Base-by-base conservation (phyloP, 2,113 vertebrate species). In the Oncorhynchus masou region DNA sequence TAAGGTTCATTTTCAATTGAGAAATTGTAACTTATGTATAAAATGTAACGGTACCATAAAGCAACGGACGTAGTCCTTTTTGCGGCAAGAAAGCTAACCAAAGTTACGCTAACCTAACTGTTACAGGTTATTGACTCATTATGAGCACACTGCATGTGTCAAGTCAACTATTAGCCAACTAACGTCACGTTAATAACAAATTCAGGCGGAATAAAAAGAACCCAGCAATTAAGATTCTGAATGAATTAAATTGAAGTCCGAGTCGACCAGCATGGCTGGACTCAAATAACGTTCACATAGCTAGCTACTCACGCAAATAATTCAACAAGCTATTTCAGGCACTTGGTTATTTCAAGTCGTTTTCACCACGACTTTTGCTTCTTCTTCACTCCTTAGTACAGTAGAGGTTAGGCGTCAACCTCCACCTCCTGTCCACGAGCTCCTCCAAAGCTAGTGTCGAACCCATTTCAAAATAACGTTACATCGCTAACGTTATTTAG, bases 381-480 rank as follows among this genome's bases (percentile, higher is more conserved):
- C 5, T 54, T 19, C 5, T 54, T 54, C 12, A 54, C 59, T 62
- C 20, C 16, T 45, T 45, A 45, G 39, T 45, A 45, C 39, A 62
- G 59, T n/a, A 62, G 59, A n/a, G 7, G 0, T 27, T n/a, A 19
- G 11, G 67, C 19, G 5, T 29, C 39, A 74, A 62, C 25, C 24
- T 22, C 49, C 66, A 59, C 12, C 62, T 24, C 48, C 48, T 64
- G 68, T 64, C 59, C 81, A 74, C 51, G 34, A 70, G 39, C 54
- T 22, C n/a, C 67, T 70, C 62, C 45, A 49, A 66, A 74, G 60
- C 29, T 22, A 12, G 29, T 73, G 81, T 67, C 24, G 71, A 62
- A 68, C 74, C 64, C 65, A 48, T 79, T 81, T 79, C 24, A 76
- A 78, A 78, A 77, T 75, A 54, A 54, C 51, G 51, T 54, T 54